A percentile compares a stretch with the other conserved stretches of the same genome.
Evolutionary conservation across 1,140 invertebrate species (phyloP).

Genomic region (Venturia canescens): DNA sequence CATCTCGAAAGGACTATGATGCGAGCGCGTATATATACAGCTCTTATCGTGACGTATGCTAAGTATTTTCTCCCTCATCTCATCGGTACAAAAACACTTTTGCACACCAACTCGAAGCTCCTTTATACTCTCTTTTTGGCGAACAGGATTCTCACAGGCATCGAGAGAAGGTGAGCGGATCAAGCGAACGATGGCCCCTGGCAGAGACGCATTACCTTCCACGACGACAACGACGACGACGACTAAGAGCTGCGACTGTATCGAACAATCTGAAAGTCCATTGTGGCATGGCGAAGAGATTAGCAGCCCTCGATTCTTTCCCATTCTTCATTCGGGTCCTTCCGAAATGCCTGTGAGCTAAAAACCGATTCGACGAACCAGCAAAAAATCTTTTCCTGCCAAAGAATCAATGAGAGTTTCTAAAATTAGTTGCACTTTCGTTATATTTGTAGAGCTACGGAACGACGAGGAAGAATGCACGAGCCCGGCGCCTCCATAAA

Average conservation of each 20-base stretch:
- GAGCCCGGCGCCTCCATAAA: constrained; percentile 41
- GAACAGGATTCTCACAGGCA: constrained; percentile 3
- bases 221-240: constrained; percentile 4
- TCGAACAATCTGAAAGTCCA: constrained; percentile 26
- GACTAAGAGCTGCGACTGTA: constrained; percentile 7
- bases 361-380: constrained; percentile 4
- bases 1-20: constrained; percentile 15
- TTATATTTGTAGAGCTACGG: constrained; percentile 3
- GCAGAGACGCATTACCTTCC: constrained; percentile 53
- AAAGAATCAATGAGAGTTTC: not conserved
- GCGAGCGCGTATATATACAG: constrained; percentile 4
- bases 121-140: not conserved
- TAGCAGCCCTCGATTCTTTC: constrained; percentile 10
- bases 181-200: constrained; percentile 52
- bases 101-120: not conserved
- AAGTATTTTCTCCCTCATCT: constrained; percentile 35
- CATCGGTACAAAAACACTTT: not conserved
- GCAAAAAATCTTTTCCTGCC: not conserved
- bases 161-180: constrained; percentile 40
- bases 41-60: constrained; percentile 50
- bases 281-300: constrained; percentile 36
- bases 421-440: not conserved
- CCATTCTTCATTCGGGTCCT: not conserved
- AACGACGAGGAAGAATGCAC: not conserved
- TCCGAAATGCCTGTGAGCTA: constrained; percentile 9